Conservation (phyloP, 1,140 invertebrate genomes). For the Ectropis grisescens region DNA sequence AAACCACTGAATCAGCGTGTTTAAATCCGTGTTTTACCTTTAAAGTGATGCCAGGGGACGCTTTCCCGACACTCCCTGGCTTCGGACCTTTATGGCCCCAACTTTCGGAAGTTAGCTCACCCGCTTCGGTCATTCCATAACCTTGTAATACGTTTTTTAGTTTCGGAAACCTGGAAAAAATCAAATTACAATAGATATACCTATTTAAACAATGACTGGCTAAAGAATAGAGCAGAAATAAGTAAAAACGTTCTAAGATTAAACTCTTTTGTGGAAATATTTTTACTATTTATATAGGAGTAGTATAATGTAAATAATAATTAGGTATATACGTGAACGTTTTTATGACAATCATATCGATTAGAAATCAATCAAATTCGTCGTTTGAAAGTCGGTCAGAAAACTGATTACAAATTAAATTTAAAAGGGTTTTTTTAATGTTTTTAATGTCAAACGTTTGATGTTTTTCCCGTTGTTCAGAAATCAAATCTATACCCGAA, state of each 20-base stretch:
- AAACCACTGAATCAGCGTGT: too few species aligned
- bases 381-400: too few species aligned
- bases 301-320: not conserved
- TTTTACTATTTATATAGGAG: not conserved
- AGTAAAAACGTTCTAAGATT: not conserved
- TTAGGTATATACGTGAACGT: not conserved
- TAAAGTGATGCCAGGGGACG: constrained; percentile 30
- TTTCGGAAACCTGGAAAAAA: constrained; percentile 42
- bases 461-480: too few species aligned
- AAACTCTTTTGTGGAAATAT: not conserved
- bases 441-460: too few species aligned
- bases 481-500: too few species aligned
- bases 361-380: too few species aligned
- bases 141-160: constrained; percentile 54
- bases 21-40: constrained; percentile 17
- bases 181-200: not conserved
- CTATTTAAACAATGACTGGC: not conserved
- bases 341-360: not conserved
- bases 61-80: constrained; percentile 36
- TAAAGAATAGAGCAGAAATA: not conserved
- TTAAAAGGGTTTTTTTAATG: too few species aligned
- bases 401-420: too few species aligned
- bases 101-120: constrained; percentile 44
- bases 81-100: constrained; percentile 27
- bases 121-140: constrained; percentile 71